A percentile compares a stretch with the other conserved stretches of the same genome.
Evolutionary conservation across 2,113 vertebrate species (phyloP).

Genomic region (Alectura lathami): DNA sequence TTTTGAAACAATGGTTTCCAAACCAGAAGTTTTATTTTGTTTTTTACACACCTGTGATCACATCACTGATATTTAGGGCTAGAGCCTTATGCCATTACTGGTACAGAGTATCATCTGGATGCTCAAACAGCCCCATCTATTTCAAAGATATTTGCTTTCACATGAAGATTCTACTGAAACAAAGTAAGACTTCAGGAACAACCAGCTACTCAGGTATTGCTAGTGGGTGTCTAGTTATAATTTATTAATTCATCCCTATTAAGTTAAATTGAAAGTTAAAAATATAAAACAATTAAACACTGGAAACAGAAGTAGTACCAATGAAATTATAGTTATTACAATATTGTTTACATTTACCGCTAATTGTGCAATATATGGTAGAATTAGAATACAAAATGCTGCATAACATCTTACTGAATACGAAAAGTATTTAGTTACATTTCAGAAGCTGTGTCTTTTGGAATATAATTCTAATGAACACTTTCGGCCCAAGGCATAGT

Average conservation of each 20-base stretch:
- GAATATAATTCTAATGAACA: neutral
- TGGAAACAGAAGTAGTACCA: neutral
- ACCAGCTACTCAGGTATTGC: neutral
- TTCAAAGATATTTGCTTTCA: neutral
- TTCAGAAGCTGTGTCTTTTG: neutral
- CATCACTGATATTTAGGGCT: neutral
- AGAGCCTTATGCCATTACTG: neutral
- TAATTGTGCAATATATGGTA: neutral
- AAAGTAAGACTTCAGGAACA: neutral
- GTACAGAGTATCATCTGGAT: neutral
- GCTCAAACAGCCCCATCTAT: neutral
- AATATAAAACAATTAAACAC: neutral
- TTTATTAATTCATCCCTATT: neutral
- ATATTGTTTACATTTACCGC: neutral
- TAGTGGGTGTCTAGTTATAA: neutral
- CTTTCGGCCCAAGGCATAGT: neutral
- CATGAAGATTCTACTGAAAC: neutral
- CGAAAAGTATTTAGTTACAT: neutral
- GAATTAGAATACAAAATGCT: neutral
- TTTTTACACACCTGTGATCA: neutral
- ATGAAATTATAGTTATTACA: neutral
- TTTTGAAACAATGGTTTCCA: neutral
- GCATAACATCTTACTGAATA: accelerated
- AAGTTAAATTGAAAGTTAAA: slow-evolving; percentile 14
- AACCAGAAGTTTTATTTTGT: neutral